phyloP scores from a whole-genome alignment of 2,888 invertebrate genomes.

The Pandemis heparana region DNA sequence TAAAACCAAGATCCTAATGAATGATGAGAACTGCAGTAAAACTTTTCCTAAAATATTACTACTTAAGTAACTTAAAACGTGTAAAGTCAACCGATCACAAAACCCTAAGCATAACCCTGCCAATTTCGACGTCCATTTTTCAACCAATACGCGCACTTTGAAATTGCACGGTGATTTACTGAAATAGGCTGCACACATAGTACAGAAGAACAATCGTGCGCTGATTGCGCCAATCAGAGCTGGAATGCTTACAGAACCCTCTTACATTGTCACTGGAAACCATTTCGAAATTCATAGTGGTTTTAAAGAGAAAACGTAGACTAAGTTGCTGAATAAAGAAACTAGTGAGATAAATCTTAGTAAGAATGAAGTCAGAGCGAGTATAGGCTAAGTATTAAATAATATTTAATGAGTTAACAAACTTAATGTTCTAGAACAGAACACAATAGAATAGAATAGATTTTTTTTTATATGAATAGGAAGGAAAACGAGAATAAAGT shows the following conservation, averaged over 20 bases:
- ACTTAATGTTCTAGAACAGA: neutral
- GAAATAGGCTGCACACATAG: constrained; percentile 34
- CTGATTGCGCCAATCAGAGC: constrained; percentile 38
- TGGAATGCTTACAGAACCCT: constrained; percentile 30
- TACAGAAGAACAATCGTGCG: constrained; percentile 29
- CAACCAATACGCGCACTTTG: constrained; percentile 27
- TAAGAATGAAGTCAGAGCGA: neutral
- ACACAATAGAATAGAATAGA: neutral
- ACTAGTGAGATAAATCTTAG: neutral
- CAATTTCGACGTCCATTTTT: constrained; percentile 4
- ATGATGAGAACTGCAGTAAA: too few relatives aligned
- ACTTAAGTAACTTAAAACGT: neutral
- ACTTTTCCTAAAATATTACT: too few relatives aligned
- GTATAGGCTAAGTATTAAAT: neutral
- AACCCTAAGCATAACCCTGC: neutral
- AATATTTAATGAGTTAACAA: neutral
- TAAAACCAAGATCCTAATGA: too few relatives aligned
- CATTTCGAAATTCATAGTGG: neutral
- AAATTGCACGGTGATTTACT: constrained; percentile 39
- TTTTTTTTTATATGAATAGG: too few relatives aligned
- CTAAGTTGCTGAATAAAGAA: constrained; percentile 3
- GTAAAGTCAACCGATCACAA: neutral
- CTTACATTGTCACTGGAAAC: constrained; percentile 30
- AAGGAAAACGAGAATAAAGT: too few relatives aligned
- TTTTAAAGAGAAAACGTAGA: constrained; percentile 1